A percentile compares a stretch with the other conserved stretches of the same genome.
phyloP scores from a whole-genome alignment of 2,888 invertebrate species.

The Eristalis arbustorum region DNA sequence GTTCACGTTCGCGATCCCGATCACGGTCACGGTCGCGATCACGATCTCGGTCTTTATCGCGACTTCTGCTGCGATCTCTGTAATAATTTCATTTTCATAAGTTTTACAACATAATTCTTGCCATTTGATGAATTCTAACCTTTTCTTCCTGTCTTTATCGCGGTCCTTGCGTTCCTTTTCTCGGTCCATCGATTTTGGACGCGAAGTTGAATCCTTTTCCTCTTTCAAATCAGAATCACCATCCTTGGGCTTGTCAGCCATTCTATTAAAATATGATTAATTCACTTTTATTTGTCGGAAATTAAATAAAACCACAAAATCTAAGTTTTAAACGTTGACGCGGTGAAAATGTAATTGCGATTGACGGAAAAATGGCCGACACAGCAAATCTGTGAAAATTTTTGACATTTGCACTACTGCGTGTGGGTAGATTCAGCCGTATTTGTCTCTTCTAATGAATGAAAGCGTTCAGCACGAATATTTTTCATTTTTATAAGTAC shows the following conservation, averaged over 20 bases:
- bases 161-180: constrained; percentile 77
- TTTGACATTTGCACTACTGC: constrained; percentile 18
- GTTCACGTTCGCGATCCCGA: constrained; percentile 58
- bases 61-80: constrained; percentile 60
- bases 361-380: constrained; percentile 48
- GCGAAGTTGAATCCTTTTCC: constrained; percentile 35
- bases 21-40: constrained; percentile 75
- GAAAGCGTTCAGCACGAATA: not conserved
- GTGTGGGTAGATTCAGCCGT: not conserved
- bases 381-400: constrained; percentile 29
- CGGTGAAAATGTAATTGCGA: constrained; percentile 7
- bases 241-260: constrained; percentile 48
- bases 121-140: not conserved
- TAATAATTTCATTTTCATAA: not conserved
- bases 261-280: not conserved
- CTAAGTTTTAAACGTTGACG: not conserved
- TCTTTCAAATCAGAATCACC: constrained; percentile 46
- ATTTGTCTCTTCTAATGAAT: not conserved
- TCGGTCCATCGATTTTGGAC: constrained; percentile 73
- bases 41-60: constrained; percentile 76
- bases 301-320: not conserved
- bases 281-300: not conserved
- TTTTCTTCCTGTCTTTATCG: constrained; percentile 72
- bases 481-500: not conserved
- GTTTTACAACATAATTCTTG: not conserved